Evolutionary conservation across 2,113 vertebrate genomes (phyloP).

Genomic region (Sciurus niger): DNA sequence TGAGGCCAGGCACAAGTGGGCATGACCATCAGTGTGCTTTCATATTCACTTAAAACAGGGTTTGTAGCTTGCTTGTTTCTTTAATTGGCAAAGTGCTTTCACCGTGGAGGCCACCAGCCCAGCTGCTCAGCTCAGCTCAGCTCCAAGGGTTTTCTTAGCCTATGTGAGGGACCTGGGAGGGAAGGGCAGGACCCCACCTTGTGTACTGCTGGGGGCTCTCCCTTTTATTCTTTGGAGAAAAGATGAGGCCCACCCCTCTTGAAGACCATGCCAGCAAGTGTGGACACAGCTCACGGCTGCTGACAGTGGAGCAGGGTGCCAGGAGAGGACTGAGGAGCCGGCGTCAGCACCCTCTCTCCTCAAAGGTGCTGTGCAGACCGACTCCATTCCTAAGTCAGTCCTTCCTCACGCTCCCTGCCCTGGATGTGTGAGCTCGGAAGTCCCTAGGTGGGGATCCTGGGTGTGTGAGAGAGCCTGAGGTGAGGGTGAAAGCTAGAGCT

Average conservation of each 20-base stretch:
- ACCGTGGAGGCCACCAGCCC: not conserved
- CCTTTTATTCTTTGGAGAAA: not conserved
- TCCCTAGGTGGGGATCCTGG: no score
- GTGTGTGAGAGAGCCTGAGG: not conserved
- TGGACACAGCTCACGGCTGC: no score
- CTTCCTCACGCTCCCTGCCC: no score
- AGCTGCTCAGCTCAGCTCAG: not conserved
- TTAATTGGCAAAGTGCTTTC: not conserved
- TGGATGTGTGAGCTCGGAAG: not conserved
- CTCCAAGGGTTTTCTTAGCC: not conserved
- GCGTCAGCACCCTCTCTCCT: rapidly evolving
- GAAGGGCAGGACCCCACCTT: not conserved
- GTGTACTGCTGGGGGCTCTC: not conserved
- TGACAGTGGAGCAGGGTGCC: not conserved
- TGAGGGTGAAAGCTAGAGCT: not conserved
- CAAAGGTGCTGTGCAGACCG: rapidly evolving
- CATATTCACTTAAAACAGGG: not conserved
- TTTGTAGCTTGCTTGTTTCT: not conserved
- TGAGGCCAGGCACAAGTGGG: not conserved
- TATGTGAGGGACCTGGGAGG: not conserved
- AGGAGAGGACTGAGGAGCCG: not conserved
- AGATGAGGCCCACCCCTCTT: not conserved
- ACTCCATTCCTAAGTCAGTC: rapidly evolving
- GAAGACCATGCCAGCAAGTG: not conserved
- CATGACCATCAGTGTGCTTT: rapidly evolving